Evolutionary conservation across 2,888 invertebrate genomes (phyloP).

Genomic region (Pristionchus arcanus): DNA sequence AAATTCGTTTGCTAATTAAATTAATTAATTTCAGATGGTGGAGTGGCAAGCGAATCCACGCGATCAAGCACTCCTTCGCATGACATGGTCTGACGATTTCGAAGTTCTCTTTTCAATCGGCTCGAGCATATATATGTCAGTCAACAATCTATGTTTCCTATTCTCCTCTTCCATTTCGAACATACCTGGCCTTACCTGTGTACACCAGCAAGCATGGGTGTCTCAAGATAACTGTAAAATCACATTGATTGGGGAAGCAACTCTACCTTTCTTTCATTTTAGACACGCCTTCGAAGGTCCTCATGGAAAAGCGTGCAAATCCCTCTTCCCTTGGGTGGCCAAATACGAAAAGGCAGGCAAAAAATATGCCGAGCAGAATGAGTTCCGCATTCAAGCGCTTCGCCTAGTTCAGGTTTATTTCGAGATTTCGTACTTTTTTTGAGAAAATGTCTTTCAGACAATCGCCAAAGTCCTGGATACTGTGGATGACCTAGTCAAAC

Average conservation of each 20-base stretch:
- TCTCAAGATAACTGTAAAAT: too few relatives aligned
- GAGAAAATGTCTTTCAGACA: conserved; percentile 74
- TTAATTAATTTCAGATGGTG: background rate
- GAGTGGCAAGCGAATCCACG: conserved; percentile 73
- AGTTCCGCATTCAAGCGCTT: conserved; percentile 74
- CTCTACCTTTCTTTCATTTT: too few relatives aligned
- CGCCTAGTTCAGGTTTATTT: conserved; percentile 76
- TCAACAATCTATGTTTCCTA: background rate
- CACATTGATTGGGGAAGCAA: too few relatives aligned
- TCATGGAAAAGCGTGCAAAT: conserved; percentile 73
- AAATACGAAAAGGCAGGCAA: conserved; percentile 69
- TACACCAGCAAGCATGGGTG: too few relatives aligned
- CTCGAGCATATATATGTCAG: conserved; percentile 60
- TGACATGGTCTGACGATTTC: conserved; percentile 78
- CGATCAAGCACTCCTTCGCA: conserved; percentile 72
- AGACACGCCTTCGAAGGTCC: conserved; percentile 71
- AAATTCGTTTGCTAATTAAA: background rate
- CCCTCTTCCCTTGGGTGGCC: conserved; percentile 72
- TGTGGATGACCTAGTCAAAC: conserved; percentile 74
- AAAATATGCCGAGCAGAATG: conserved; percentile 67
- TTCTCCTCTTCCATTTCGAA: background rate
- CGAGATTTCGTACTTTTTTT: conserved; percentile 72
- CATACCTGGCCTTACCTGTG: too few relatives aligned
- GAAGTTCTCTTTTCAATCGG: conserved; percentile 76
- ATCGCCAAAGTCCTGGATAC: conserved; percentile 74